Conservation (phyloP, 2,797 vertebrate species). For the Florisuga fusca region DNA sequence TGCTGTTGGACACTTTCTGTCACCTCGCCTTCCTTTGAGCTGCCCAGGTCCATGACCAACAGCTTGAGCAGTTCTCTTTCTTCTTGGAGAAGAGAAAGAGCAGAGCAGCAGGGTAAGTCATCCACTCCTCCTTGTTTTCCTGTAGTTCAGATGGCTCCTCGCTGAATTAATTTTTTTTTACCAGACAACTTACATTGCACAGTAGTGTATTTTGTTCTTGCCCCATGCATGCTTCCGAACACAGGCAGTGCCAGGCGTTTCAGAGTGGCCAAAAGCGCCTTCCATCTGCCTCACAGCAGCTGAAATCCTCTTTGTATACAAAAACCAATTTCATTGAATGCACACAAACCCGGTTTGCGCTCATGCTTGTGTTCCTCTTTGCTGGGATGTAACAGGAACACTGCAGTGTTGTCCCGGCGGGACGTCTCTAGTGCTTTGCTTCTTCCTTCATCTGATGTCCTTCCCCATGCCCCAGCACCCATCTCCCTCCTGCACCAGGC, state of each 20-base stretch:
- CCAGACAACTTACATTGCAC: not conserved
- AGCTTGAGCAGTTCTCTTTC: not conserved
- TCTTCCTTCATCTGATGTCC: not conserved
- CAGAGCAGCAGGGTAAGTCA: not conserved
- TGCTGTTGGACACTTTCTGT: not conserved
- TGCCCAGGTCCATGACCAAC: accelerated
- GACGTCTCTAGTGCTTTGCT: not conserved
- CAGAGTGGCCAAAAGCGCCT: not conserved
- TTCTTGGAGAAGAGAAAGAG: not conserved
- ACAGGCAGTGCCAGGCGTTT: constrained; percentile 45
- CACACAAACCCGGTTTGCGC: not conserved
- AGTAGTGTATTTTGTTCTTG: constrained; percentile 51
- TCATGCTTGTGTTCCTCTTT: not conserved
- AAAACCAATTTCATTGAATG: not conserved
- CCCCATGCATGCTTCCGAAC: not conserved
- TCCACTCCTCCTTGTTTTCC: not conserved
- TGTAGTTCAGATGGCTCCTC: not conserved
- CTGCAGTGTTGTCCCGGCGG: not conserved
- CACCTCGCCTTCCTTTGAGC: not conserved
- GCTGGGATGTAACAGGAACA: not conserved
- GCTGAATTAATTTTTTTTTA: constrained; percentile 16
- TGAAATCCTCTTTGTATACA: constrained; percentile 58
- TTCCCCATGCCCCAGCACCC: not conserved
- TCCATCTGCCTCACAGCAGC: constrained; percentile 36
- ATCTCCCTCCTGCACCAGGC: not conserved